phyloP scores from a whole-genome alignment of 2,113 vertebrate species.

The Melanostigma gelatinosum region DNA sequence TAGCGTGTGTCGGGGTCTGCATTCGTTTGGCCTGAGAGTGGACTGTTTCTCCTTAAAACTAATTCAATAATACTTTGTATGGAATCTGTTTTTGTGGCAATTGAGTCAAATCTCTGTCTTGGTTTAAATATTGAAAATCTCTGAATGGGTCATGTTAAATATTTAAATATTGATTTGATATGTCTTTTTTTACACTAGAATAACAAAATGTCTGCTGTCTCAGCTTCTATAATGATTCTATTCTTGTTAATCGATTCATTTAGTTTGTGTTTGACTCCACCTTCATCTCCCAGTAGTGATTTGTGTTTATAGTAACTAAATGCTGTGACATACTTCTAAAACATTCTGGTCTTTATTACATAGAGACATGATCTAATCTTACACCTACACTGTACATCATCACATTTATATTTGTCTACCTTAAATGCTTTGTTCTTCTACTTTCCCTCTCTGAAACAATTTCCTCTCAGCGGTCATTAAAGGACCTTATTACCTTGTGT shows the following conservation, averaged over 20 bases:
- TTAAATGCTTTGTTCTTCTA: background rate
- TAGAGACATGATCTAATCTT: too few relatives aligned
- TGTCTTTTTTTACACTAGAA: background rate
- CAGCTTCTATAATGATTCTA: background rate
- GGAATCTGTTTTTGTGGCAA: background rate
- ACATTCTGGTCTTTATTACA: background rate
- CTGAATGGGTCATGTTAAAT: background rate
- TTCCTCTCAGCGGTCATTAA: conserved; percentile 43
- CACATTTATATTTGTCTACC: background rate
- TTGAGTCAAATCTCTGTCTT: background rate
- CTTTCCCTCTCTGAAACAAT: background rate
- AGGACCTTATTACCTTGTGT: conserved; percentile 59
- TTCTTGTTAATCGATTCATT: background rate
- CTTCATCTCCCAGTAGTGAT: background rate
- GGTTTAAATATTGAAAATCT: background rate
- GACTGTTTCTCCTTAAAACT: background rate
- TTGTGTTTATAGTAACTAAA: background rate
- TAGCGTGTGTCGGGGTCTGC: background rate
- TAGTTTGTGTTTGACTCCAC: background rate
- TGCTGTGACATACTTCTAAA: background rate
- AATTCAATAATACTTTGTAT: background rate
- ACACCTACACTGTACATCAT: background rate
- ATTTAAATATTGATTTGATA: background rate
- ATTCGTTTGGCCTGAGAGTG: background rate
- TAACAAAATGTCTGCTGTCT: background rate